Conservation (phyloP, 2,113 vertebrate species). For the Crotalus horridus region DNA sequence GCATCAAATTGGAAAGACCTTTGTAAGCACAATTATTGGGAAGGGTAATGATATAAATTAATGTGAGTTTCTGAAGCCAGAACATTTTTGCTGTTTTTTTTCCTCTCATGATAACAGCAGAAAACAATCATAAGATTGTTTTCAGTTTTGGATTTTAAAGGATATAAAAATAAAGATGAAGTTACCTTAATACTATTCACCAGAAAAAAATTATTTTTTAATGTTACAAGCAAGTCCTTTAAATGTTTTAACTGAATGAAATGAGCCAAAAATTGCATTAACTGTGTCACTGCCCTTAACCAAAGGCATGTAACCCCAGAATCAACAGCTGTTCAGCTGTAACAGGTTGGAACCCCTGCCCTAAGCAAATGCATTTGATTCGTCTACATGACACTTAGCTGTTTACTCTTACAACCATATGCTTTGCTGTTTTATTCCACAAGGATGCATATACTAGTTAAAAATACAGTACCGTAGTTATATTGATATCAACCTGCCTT, state of each 20-base stretch:
- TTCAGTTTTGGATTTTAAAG: constrained; percentile 8
- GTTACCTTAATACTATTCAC: background rate
- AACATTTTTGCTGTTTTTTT: background rate
- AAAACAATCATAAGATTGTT: constrained; percentile 36
- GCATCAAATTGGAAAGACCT: background rate
- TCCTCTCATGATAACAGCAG: background rate
- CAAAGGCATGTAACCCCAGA: constrained; percentile 62
- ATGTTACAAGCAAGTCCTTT: constrained; percentile 52
- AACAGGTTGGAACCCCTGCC: constrained; percentile 68
- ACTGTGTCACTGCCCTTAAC: constrained; percentile 67
- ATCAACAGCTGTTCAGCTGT: constrained; percentile 73
- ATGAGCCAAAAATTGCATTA: constrained; percentile 64
- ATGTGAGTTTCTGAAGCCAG: background rate
- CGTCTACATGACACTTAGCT: constrained; percentile 77
- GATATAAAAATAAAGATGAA: background rate
- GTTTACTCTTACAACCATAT: constrained; percentile 57
- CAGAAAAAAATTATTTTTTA: background rate
- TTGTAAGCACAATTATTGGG: background rate
- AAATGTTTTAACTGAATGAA: constrained; percentile 58
- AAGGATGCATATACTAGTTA: constrained; percentile 36
- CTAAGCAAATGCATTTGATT: constrained; percentile 69
- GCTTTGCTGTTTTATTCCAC: constrained; percentile 47
- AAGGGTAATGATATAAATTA: background rate
- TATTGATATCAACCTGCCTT: constrained; percentile 1
- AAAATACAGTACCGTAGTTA: background rate